A percentile compares a stretch with the other conserved stretches of the same genome.
These are phyloP conservation scores for Podilymbus podiceps DNA, from an alignment of 2,113 vertebrate genomes.

Conservation along the genomic window DNA sequence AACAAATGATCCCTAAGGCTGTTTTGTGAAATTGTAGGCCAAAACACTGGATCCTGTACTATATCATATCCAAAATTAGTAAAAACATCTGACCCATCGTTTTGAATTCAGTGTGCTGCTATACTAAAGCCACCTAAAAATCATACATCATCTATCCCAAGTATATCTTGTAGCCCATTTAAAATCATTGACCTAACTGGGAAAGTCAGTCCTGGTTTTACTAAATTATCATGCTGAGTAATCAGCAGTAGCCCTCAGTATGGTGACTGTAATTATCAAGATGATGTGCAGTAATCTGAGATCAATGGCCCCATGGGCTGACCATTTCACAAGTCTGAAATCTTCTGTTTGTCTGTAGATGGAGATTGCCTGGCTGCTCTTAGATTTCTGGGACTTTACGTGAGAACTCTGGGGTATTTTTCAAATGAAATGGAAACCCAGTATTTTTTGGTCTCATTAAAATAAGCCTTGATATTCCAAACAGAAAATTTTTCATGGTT, in stretches of 20 bases:
- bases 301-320: not conserved
- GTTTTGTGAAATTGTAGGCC: not conserved
- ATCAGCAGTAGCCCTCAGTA: not conserved
- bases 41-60: not conserved
- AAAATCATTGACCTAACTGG: not conserved
- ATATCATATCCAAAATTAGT: not conserved
- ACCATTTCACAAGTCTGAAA: not conserved
- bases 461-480: not conserved
- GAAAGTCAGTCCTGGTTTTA: not conserved
- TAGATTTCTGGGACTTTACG: not conserved
- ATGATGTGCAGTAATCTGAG: not conserved
- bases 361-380: not conserved
- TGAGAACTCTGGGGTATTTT: not conserved
- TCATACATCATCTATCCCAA: not conserved
- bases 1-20: not conserved
- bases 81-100: not conserved
- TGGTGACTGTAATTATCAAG: rapidly evolving
- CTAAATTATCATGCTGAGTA: not conserved
- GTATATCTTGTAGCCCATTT: not conserved
- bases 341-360: not conserved
- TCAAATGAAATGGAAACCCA: not conserved
- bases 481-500: not conserved
- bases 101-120: not conserved
- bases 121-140: not conserved
- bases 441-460: not conserved